A percentile compares a stretch with the other conserved stretches of the same genome.
phyloP scores from a whole-genome alignment of 2,888 invertebrate genomes.

The Drosophila demipolita region DNA sequence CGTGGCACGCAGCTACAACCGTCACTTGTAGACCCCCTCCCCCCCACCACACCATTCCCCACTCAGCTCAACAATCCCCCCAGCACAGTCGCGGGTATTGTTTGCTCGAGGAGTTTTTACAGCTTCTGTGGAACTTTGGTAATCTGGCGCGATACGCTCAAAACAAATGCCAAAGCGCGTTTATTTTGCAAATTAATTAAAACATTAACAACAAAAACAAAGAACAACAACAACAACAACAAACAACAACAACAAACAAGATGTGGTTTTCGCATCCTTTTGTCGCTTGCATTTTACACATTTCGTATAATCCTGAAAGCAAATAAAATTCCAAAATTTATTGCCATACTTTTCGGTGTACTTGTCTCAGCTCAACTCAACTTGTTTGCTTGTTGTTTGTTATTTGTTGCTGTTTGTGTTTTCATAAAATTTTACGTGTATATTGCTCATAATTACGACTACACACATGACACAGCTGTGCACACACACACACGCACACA shows the following conservation, averaged over 20 bases:
- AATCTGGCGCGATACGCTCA: conserved; percentile 35
- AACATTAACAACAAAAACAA: conserved; percentile 57
- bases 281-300: conserved; percentile 34
- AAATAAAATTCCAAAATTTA: conserved; percentile 74
- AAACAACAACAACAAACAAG: conserved; percentile 1
- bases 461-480: conserved; percentile 41
- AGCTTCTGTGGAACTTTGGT: conserved; percentile 36
- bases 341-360: conserved; percentile 30
- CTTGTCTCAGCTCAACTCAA: conserved; percentile 12
- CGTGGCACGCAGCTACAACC: conserved; percentile 14
- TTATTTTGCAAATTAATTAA: conserved; percentile 71
- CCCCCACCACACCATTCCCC: too few species aligned
- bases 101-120: conserved; percentile 28
- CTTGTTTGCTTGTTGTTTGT: conserved; percentile 12
- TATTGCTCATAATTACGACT: conserved; percentile 72
- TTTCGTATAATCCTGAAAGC: conserved; percentile 46
- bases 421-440: conserved; percentile 59
- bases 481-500: conserved; percentile 19
- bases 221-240: conserved; percentile 5
- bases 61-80: neutral
- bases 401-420: conserved; percentile 48
- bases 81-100: conserved; percentile 40
- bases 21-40: neutral
- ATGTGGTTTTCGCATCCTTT: conserved; percentile 32
- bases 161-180: conserved; percentile 44